Evolutionary conservation across 2,888 invertebrate species (phyloP).

Genomic region (Nowickia ferox): DNA sequence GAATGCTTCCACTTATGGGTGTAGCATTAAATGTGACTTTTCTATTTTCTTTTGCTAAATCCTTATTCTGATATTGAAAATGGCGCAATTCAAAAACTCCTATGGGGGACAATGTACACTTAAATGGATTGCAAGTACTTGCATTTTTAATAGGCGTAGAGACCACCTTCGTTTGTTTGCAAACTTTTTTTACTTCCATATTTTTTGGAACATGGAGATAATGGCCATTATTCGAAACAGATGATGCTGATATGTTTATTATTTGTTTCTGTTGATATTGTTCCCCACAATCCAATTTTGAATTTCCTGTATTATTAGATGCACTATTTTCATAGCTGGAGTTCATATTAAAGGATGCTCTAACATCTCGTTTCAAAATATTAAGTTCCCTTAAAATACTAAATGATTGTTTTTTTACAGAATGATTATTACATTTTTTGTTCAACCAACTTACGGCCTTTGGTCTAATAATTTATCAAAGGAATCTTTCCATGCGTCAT

Average conservation of each 20-base stretch:
- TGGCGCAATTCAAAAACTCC: slow-evolving; percentile 72
- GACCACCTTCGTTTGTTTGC: slow-evolving; percentile 54
- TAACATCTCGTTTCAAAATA: slow-evolving; percentile 76
- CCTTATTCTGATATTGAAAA: slow-evolving; percentile 46
- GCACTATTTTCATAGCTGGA: slow-evolving; percentile 79
- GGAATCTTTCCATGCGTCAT: slow-evolving; percentile 80
- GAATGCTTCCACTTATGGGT: slow-evolving; percentile 34
- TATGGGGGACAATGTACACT: slow-evolving; percentile 79
- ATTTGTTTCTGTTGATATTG: not conserved
- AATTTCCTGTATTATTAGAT: not conserved
- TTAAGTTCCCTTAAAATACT: slow-evolving; percentile 77
- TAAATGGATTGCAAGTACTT: slow-evolving; percentile 74
- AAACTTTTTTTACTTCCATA: not conserved
- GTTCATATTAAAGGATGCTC: slow-evolving; percentile 79
- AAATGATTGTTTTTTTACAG: slow-evolving; percentile 1
- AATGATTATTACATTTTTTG: not conserved
- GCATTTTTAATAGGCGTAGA: slow-evolving; percentile 77
- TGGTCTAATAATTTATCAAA: slow-evolving; percentile 78
- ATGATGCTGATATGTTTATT: not conserved
- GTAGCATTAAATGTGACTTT: slow-evolving; percentile 57
- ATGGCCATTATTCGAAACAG: not conserved
- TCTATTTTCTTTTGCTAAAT: not conserved
- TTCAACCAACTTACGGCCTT: slow-evolving; percentile 75
- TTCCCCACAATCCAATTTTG: not conserved
- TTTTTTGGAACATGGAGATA: slow-evolving; percentile 20